Evolutionary conservation across 2,888 invertebrate genomes (phyloP), one percentile per base, ranked within the genome.

Genomic region (Hemistola chrysoprasaria): DNA sequence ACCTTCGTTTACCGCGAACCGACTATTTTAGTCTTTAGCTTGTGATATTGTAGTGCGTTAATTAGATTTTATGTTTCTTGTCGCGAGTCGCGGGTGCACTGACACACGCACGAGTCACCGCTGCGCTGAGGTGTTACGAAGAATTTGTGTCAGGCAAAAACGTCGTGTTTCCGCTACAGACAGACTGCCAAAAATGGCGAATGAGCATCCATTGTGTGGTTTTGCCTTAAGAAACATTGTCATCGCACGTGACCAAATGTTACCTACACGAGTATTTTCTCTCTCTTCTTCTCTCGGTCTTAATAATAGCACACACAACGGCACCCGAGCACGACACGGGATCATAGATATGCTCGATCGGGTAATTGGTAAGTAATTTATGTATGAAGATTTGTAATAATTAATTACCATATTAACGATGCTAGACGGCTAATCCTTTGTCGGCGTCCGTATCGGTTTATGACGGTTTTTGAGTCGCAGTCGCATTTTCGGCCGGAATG

Each of bases 331-430:
- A 43, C 30, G 8, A 28, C n/a, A 30, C 3, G 6, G 23, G 24
- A 27, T 29, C 65, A 65, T 62, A 62, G 60, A 68, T 65, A 62
- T 27, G 54, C 55, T 54, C 43, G 47, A 66, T 59, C 67, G 62
- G 67, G 71, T 72, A 75, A 81, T 78, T 76, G 71, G 59, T 69
- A 71, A 72, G 71, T 80, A 77, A 80, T 81, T 78, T 78, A 78
- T 74, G 68, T 72, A 71, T 65, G 63, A 63, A 74, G 77, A 84
- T 85, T 82, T 80, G 82, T 80, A 72, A 79, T 85, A 85, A 88
- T 88, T 86, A 85, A 88, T 86, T 84, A 82, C 71, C 79, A 79
- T 84, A 82, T 84, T 80, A 82, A 82, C 78, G 73, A 81, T 79
- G 79, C 79, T 85, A 85, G 83, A 68, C 73, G 69, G 60, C 25